These are phyloP conservation scores for Sitobion miscanthi DNA, from an alignment of 1,140 invertebrate genomes.

Conservation along the genomic window DNA sequence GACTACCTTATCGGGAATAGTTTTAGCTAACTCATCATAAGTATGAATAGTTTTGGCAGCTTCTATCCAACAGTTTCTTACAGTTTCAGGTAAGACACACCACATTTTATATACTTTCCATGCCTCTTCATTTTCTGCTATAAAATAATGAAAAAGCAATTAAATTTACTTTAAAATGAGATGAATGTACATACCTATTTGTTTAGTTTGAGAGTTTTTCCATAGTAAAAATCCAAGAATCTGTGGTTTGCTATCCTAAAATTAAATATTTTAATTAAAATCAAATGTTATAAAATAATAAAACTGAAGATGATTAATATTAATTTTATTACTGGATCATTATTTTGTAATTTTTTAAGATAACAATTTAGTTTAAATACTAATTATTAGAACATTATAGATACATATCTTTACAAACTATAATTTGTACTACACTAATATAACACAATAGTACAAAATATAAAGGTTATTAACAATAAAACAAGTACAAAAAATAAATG, in stretches of 20 bases:
- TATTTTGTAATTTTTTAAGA: too few species aligned
- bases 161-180: not conserved
- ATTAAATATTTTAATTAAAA: constrained; percentile 57
- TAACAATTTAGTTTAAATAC: not conserved
- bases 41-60: constrained; percentile 70
- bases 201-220: constrained; percentile 71
- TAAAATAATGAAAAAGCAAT: constrained; percentile 18
- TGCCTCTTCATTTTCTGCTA: constrained; percentile 67
- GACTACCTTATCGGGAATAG: constrained; percentile 34
- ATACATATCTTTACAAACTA: not conserved
- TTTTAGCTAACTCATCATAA: constrained; percentile 58
- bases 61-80: constrained; percentile 77
- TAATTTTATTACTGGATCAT: too few species aligned
- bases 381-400: too few species aligned
- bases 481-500: not conserved
- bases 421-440: not conserved
- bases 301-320: not conserved
- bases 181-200: constrained; percentile 31
- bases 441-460: not conserved
- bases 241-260: constrained; percentile 77
- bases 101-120: constrained; percentile 83
- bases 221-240: constrained; percentile 83
- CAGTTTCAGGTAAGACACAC: constrained; percentile 76
- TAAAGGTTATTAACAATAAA: not conserved
- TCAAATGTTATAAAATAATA: not conserved